Conservation (phyloP, 2,797 vertebrate genomes). For the Muscicapa striata region DNA sequence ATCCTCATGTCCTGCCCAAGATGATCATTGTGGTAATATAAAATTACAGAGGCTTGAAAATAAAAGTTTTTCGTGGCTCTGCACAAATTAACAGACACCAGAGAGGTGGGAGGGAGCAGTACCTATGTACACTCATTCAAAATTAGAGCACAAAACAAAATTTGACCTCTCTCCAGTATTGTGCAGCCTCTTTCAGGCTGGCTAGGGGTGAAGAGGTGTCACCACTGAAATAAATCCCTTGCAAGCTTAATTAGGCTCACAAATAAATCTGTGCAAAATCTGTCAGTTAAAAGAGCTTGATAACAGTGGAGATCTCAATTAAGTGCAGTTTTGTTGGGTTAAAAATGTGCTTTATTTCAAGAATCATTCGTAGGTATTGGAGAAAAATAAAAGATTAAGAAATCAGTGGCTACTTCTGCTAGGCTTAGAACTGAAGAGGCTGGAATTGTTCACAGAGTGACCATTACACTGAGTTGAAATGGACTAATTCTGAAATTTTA, state of each 20-base stretch:
- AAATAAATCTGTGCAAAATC: neutral
- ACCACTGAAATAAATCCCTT: neutral
- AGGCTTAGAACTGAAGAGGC: neutral
- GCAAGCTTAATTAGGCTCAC: neutral
- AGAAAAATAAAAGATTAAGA: neutral
- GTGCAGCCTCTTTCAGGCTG: neutral
- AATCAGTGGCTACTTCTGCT: neutral
- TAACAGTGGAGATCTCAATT: neutral
- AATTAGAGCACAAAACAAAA: neutral
- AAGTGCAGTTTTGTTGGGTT: neutral
- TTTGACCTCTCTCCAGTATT: rapidly evolving
- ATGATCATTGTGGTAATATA: too few species aligned
- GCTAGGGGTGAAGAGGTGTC: neutral
- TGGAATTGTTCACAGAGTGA: neutral
- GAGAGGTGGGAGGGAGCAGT: rapidly evolving
- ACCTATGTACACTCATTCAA: neutral
- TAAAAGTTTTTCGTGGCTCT: neutral
- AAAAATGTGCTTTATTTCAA: neutral
- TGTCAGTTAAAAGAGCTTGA: neutral
- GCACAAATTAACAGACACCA: neutral
- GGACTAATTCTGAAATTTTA: neutral
- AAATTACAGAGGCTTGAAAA: neutral
- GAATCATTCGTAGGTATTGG: neutral
- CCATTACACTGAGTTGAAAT: neutral
- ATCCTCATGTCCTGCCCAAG: neutral